Conservation (phyloP, 2,888 invertebrate genomes). For the Dendrolimus houi region DNA sequence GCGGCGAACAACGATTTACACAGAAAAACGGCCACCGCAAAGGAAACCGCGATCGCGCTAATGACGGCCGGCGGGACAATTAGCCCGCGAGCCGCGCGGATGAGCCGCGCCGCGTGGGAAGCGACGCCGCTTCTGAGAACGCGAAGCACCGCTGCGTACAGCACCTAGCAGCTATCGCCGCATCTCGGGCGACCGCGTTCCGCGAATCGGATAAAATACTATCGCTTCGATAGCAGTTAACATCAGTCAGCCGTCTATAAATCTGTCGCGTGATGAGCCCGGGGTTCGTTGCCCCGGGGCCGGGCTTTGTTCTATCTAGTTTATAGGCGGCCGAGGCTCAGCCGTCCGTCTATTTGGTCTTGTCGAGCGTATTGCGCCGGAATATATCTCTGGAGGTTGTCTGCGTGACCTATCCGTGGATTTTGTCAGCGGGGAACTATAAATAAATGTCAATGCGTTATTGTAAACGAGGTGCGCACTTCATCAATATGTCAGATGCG, state of each 20-base stretch:
- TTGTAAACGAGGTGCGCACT: conserved; percentile 34
- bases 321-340: conserved; percentile 17
- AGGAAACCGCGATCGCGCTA: conserved; percentile 11
- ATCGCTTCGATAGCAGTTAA: conserved; percentile 21
- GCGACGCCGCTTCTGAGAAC: conserved; percentile 18
- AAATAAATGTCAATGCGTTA: conserved; percentile 35
- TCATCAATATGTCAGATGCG: conserved; percentile 37
- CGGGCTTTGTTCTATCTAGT: conserved; percentile 23
- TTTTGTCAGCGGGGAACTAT: conserved; percentile 14
- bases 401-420: neutral
- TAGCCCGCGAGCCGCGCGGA: conserved; percentile 11
- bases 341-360: conserved; percentile 20
- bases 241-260: conserved; percentile 39
- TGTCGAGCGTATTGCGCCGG: conserved; percentile 2
- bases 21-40: conserved; percentile 14
- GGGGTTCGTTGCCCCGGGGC: conserved; percentile 33
- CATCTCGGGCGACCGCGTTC: conserved; percentile 5
- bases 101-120: conserved; percentile 23
- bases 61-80: conserved; percentile 14
- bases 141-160: conserved; percentile 3
- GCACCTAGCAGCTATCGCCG: conserved; percentile 9
- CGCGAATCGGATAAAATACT: conserved; percentile 7
- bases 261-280: conserved; percentile 41
- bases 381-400: neutral
- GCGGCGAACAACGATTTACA: conserved; percentile 11